phyloP scores from a whole-genome alignment of 2,797 vertebrate genomes.

The Cyprinodon diabolis region DNA sequence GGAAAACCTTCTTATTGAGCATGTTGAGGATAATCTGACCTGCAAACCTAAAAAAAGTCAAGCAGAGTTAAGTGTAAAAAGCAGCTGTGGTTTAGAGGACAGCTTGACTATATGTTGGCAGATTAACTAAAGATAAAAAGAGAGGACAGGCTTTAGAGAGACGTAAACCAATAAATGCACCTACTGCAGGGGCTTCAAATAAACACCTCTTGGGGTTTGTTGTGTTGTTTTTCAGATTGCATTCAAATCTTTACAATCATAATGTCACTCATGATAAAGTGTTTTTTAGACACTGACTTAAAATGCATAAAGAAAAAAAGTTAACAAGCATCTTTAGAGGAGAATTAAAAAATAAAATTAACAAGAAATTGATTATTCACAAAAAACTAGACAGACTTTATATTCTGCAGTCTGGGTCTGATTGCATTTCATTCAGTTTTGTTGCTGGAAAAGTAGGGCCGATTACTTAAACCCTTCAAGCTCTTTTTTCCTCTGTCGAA shows the following conservation, averaged over 20 bases:
- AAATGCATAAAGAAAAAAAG: no score
- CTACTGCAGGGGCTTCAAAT: no score
- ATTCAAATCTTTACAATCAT: no score
- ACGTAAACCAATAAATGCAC: not conserved
- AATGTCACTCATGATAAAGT: no score
- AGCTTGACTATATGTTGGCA: not conserved
- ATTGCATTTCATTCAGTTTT: not conserved
- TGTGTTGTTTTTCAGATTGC: not conserved
- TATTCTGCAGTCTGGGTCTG: not conserved
- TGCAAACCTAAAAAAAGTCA: not conserved
- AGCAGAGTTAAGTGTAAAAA: not conserved
- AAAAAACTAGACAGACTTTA: not conserved
- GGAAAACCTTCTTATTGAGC: constrained; percentile 10
- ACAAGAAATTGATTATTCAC: not conserved
- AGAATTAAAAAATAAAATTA: no score
- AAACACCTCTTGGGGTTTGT: not conserved
- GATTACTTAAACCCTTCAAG: not conserved
- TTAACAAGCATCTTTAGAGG: no score
- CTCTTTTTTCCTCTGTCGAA: not conserved
- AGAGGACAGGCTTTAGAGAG: not conserved
- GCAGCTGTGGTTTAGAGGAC: constrained; percentile 2
- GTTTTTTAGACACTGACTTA: no score
- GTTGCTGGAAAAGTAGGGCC: not conserved
- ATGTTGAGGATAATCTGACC: constrained; percentile 16
- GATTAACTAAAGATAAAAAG: constrained; percentile 1